Evolutionary conservation across 2,113 vertebrate genomes (phyloP).

Genomic region (Oryzias woworae): DNA sequence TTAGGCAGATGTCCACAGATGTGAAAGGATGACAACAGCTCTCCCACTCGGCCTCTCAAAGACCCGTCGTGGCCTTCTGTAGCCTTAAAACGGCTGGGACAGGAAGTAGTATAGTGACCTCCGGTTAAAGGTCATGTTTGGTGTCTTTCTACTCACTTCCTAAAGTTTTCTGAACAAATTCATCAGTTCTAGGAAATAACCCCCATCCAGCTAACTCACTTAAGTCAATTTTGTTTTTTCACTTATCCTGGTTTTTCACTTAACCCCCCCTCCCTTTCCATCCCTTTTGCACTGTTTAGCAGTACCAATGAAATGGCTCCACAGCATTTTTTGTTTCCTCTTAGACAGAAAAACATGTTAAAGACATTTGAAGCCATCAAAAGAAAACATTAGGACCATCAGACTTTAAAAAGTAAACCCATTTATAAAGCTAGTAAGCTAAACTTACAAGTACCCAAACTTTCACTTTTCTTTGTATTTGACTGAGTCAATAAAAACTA

Average conservation of each 20-base stretch:
- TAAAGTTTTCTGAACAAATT: too few relatives aligned
- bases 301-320: slow-evolving; percentile 8
- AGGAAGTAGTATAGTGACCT: slow-evolving; percentile 16
- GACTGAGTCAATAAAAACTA: too few relatives aligned
- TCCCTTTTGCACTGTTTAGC: background rate
- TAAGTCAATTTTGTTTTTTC: slow-evolving; percentile 7
- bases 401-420: too few relatives aligned
- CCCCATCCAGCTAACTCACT: slow-evolving; percentile 30
- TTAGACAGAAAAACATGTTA: background rate
- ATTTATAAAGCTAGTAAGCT: too few relatives aligned
- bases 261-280: background rate
- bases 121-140: background rate
- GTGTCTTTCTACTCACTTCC: slow-evolving; percentile 7
- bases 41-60: slow-evolving; percentile 40
- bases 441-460: too few relatives aligned
- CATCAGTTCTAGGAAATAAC: too few relatives aligned
- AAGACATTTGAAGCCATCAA: background rate
- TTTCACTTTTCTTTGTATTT: too few relatives aligned
- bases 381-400: too few relatives aligned
- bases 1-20: slow-evolving; percentile 41
- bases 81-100: slow-evolving; percentile 27
- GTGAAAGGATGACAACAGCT: slow-evolving; percentile 9
- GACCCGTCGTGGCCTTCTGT: slow-evolving; percentile 8
- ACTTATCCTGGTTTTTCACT: slow-evolving; percentile 18
- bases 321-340: background rate